Evolutionary conservation across 2,888 invertebrate genomes (phyloP), one percentile per base, ranked within the genome.

Genomic region (Mellilla xanthometata): DNA sequence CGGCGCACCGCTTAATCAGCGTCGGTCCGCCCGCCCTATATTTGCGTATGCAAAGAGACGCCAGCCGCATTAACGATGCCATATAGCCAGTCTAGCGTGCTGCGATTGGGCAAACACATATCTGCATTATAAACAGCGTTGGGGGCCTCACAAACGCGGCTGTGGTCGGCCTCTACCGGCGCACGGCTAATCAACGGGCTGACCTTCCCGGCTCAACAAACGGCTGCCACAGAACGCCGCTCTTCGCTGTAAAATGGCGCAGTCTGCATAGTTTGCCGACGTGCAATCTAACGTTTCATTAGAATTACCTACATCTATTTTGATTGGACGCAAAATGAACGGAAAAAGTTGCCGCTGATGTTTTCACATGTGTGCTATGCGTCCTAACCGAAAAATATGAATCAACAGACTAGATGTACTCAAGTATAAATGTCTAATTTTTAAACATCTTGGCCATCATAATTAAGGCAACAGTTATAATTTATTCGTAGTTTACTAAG

Each of bases 11-110:
- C 84, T 88, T 88, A 89, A 88, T 88, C 88, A 89, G 85, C 83
- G 76, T 76, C 72, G 81, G 77, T 70, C 81, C 80, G 76, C 76
- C 83, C 83, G 86, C 84, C 85, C 87, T 87, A 87, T 88, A 88
- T 90, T 90, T 90, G 87, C 88, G 83, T 90, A 90, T 90, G 90
- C 89, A 90, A 90, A 90, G 90, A 89, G 88, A 82, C 81, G 76
- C 70, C 76, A 77, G 85, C 82, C 87, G 72, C 86, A 90, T 90
- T 89, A 89, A 85, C 88, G 85, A 90, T 89, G 89, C 88, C 87
- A 89, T 89, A 90, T 89, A 89, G 83, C 83, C 87, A 84, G 81
- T 86, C 82, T 82, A 87, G 82, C 89, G 81, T 88, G 86, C 85
- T 82, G 79, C 83, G 86, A 89, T 88, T 88, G 87, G 84, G 88